Conservation (phyloP, 2,113 vertebrate species). For the Cynopterus brachyotis region DNA sequence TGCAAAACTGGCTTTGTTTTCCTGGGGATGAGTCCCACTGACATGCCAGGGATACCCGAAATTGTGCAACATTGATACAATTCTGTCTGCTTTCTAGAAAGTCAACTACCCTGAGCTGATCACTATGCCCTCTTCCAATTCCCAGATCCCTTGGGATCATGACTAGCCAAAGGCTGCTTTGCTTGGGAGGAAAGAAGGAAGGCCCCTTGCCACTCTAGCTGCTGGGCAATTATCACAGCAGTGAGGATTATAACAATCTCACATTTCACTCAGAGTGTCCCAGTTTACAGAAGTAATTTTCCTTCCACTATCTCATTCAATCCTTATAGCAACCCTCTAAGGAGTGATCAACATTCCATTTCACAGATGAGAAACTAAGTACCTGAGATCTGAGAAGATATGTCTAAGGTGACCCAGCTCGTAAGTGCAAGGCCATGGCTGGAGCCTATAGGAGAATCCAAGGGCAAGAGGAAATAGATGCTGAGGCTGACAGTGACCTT, state of each 20-base stretch:
- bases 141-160: not conserved
- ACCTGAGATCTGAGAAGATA: not conserved
- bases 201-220: not conserved
- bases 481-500: no score
- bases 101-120: no score
- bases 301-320: not conserved
- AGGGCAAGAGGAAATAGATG: not conserved
- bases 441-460: not conserved
- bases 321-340: not conserved
- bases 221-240: not conserved
- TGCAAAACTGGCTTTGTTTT: not conserved
- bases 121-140: not conserved
- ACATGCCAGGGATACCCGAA: not conserved
- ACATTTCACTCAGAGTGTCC: not conserved
- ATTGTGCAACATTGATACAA: not conserved
- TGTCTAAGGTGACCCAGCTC: not conserved
- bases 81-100: not conserved
- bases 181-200: not conserved
- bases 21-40: not conserved
- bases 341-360: not conserved
- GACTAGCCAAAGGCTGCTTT: not conserved
- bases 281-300: not conserved
- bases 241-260: not conserved
- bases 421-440: not conserved
- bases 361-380: not conserved